Base-by-base conservation (phyloP, 2,888 invertebrate species). In the Drosophila nigritarsus region DNA sequence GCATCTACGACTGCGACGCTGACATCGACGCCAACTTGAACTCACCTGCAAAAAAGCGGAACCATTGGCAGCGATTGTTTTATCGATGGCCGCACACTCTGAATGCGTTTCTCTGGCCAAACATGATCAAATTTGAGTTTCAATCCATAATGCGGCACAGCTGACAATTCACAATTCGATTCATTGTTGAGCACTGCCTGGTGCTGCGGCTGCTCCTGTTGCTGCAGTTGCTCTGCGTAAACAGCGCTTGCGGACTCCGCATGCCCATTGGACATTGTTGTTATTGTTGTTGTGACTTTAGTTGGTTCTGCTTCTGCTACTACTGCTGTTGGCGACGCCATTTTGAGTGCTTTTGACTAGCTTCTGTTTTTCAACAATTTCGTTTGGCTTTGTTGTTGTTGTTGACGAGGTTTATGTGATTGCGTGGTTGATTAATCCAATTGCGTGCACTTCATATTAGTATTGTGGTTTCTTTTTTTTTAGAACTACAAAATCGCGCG, bases 91-190 rank as follows among this genome's bases (percentile, higher is more conserved):
- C 94, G 93, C 45, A 95, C 93, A 78, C 94, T 94, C 91, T 96
- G 97, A 80, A 95, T 95, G 91, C 96, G 95, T 91, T 95, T 95
- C 88, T 97, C 95, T 1, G 96, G 96, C 94, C 95, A 97, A 78
- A 94, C 94, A 93, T 97, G 96, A 92, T 96, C 94, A 80, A 97
- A 94, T 79, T 94, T 94, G n/a, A 96, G 93, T 92, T 96, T 96
- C 78, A 97, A 94, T 15, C 97, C 97, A 90, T 94, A 95, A 73
- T 95, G 94, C 20, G 97, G 95, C 70, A 94, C 92, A 34, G 92
- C 91, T 30, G 91, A 90, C 65, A 92, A 81, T 78, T 93, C 92
- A 45, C 45, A 45, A 58, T 88, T 91, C 58, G 81, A 78, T 64
- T 78, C 72, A 18, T n/a, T 11, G 53, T 53, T 62, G 66, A 49